Base-by-base conservation (phyloP, 1,140 invertebrate species). In the Dufourea novaeangliae region DNA sequence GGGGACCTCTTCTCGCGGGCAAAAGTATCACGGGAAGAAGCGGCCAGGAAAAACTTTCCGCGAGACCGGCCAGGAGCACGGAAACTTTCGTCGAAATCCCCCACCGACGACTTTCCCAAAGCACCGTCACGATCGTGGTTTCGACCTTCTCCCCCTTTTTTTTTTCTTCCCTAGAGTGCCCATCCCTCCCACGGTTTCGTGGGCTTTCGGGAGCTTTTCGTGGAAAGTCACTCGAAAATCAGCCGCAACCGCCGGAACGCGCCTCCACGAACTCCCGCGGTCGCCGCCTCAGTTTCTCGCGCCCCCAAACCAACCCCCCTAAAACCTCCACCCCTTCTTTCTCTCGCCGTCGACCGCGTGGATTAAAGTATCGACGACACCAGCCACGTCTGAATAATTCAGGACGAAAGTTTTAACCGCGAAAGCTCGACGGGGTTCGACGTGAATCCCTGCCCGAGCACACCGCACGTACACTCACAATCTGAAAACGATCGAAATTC, bases 311-410 rank as follows among this genome's bases (percentile, higher is more conserved):
- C 20, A 5, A 4, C 44, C 7, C 20, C 20, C 12, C 41, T n/a
- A n/a, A n/a, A n/a, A n/a, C 41, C 17, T n/a, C 44, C 50, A 39
- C 41, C 63, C 50, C 61, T 37, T 67, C 57, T 75, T 63, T 50
- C 29, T 25, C 67, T 41, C 59, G 64, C 74, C 78, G 72, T 79
- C 68, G 50, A 37, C 66, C 64, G 64, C 57, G 64, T 52, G 88
- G 91, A 92, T 92, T 92, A 92, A 91, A 89, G 90, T 91, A 91
- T 92, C 90, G 88, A 85, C 85, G 87, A 79, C 61, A 77, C 71
- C 75, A 76, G 82, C 82, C 85, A 81, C 83, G 82, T 86, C 87
- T 92, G 91, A 92, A 92, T 92, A 87, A 92, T 92, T 91, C 91
- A 92, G 80, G 76, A 80, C 85, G 83, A 89, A 90, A 91, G 87